Base-by-base conservation (phyloP, 2,113 vertebrate species). In the Catharus fuscescens region DNA sequence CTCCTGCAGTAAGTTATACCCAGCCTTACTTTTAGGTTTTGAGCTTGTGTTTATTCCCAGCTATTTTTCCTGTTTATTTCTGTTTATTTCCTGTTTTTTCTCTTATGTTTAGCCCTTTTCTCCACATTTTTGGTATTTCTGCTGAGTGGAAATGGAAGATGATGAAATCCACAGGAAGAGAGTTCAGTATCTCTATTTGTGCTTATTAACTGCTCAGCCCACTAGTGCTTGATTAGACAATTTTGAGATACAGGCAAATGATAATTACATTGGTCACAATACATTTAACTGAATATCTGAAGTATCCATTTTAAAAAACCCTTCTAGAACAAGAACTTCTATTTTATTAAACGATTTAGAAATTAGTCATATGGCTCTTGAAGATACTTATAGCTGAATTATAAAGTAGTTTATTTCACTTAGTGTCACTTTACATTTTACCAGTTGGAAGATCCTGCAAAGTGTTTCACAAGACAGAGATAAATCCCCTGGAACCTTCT, bases 391-490 rank as follows among this genome's bases (percentile, higher is more conserved):
- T 19, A 86, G 65, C 72, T 88, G 82, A 95, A 93, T 97, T 94
- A 71, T 81, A 50, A 92, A 90, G 92, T 34, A 91, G 71, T 78
- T 95, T 88, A 83, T 94, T 95, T 94, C 92, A 94, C 90, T 95
- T 95, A 95, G 31, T 90, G 95, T 94, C 96, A 92, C 95, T 95
- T 94, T 76, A 84, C 76, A 48, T 97, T 96, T 95, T 67, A 92
- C 44, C 72, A 90, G 36, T n/a, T 94, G 92, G 88, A 94, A 96
- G 92, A 95, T 54, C 80, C 10, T 86, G 90, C 65, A 28, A 21
- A 95, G 48, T 16, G 13, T 78, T 93, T 94, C 53, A 60, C 29
- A 17, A 86, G 80, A 42, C 88, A 79, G 40, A 86, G 72, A 24
- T 16, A 45, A 90, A 69, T 94, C 72, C 64, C 82, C 77, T 61